A percentile compares a stretch with the other conserved stretches of the same genome.
phyloP scores from a whole-genome alignment of 2,113 vertebrate species.

The Hydrolagus affinis region DNA sequence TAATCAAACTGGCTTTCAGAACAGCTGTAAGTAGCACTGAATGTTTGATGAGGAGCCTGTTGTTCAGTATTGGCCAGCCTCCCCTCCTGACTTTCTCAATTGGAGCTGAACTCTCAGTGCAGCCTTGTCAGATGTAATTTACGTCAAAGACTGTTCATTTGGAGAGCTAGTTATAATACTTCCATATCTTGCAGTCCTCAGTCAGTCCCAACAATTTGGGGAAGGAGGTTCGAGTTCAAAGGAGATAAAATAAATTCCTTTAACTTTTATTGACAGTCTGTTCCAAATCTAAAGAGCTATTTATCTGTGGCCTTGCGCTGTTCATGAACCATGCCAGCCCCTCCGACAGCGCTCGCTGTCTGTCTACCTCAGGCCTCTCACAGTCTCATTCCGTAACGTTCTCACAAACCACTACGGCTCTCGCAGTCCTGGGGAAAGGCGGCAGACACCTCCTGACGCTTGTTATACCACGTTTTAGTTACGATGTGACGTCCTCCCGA shows the following conservation, averaged over 20 bases:
- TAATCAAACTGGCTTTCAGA: constrained; percentile 18
- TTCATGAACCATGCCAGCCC: background rate
- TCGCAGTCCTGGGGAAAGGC: no score
- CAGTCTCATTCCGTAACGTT: no score
- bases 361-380: no score
- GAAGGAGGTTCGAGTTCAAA: background rate
- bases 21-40: constrained; percentile 23
- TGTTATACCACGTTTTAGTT: no score
- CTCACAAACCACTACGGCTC: no score
- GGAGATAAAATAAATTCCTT: background rate
- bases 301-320: background rate
- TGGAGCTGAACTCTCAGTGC: background rate
- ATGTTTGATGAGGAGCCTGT: constrained; percentile 20
- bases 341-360: no score
- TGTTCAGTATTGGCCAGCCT: constrained; percentile 4
- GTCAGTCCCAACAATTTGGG: background rate
- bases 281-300: background rate
- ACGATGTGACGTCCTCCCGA: no score
- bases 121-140: constrained; percentile 11
- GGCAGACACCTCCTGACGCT: no score
- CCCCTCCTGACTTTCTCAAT: background rate
- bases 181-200: background rate
- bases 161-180: background rate
- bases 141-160: constrained; percentile 7
- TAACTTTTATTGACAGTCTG: background rate